These are phyloP conservation scores for Temnothorax nylanderi DNA, from an alignment of 1,140 invertebrate genomes.

Conservation along the genomic window DNA sequence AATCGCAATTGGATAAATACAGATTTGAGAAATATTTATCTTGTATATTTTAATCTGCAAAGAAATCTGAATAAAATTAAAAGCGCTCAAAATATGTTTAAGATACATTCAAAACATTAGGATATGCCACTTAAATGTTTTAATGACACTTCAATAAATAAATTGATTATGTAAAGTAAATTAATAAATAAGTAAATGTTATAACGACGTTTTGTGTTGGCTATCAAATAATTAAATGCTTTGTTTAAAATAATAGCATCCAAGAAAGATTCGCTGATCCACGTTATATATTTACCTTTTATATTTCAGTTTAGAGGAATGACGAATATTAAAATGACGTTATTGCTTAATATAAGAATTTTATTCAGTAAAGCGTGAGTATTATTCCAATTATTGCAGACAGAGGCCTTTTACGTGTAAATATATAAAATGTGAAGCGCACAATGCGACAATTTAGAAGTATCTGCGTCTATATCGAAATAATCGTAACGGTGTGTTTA, in stretches of 20 bases:
- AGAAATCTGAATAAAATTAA: background rate
- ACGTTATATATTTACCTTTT: background rate
- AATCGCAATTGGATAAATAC: background rate
- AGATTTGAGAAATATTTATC: background rate
- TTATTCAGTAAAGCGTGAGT: constrained; percentile 53
- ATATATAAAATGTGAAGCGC: constrained; percentile 19
- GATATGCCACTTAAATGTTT: background rate
- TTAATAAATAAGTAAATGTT: background rate
- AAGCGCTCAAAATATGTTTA: background rate
- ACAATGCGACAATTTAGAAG: constrained; percentile 46
- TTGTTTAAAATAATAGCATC: background rate
- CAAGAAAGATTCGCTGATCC: background rate
- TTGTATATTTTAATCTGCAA: background rate
- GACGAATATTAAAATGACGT: background rate
- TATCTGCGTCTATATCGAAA: background rate
- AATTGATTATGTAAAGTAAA: background rate
- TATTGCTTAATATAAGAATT: constrained; percentile 61
- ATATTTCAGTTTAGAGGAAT: background rate
- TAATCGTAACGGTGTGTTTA: constrained; percentile 17
- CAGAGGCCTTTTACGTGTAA: background rate
- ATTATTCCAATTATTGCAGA: constrained; percentile 21
- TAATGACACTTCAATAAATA: background rate
- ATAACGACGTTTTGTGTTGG: background rate
- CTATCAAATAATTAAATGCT: background rate
- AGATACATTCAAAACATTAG: background rate